Base-by-base conservation (phyloP, 2,888 invertebrate species). In the Chirona hameri region DNA sequence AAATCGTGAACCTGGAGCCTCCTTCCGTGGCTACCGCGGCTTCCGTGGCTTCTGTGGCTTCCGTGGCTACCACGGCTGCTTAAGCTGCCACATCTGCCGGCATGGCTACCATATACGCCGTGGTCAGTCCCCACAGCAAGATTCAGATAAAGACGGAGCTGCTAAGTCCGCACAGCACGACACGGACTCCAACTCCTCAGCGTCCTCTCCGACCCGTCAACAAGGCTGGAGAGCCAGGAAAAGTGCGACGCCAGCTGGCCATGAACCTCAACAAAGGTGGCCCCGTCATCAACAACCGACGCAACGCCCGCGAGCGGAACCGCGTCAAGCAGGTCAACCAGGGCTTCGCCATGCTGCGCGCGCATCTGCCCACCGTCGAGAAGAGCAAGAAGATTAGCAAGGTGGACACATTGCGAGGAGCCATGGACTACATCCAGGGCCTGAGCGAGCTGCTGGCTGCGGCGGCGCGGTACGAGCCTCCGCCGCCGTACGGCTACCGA, bases 271-370 rank as follows among this genome's bases (percentile, higher is more conserved):
- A 80, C 52, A 80, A 80, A 29, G 79, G 85, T 83, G 55, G 55
- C 86, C 92, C 94, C 84, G 94, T 95, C 72, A 95, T 96, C 9
- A 96, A 96, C 55, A 95, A 95, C 0, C 90, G 97, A 82, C 91
- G 98, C 86, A 98, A 98, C 89, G 97, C 97, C 48, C 91, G 98
- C 69, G 98, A 98, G 89, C 90, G 98, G 86, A 97, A 97, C 88
- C 92, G 98, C 86, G 97, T 97, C 86, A 96, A 96, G 84, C 96
- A 96, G 91, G 96, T 96, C 86, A 96, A 96, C 90, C 95, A 95
- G 88, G 96, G 96, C 85, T 97, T 96, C 88, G 94, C 95, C 27
- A 94, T 94, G 80, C 90, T 97, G 31, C 91, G 96, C 57, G 94
- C 95, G 86, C 95, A 96, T 87, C 94, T 97, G 85, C 97, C 96